Percentiles rank a stretch among this genome's conserved stretches.
Conservation (phyloP, 2,113 vertebrate genomes). For the Buteo buteo region DNA sequence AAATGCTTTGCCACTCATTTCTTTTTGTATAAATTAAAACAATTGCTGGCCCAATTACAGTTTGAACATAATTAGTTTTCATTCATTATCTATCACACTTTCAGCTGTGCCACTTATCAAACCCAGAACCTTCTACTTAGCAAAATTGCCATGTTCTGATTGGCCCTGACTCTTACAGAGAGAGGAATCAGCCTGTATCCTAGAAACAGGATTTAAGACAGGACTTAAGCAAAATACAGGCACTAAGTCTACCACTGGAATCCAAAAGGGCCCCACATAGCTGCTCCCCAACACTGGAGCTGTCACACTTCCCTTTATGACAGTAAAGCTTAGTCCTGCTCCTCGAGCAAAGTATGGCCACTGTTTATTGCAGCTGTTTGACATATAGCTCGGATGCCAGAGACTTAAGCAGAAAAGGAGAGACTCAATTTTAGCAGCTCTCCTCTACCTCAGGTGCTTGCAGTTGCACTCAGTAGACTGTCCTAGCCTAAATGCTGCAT, state of each 20-base stretch:
- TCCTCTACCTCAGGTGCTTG: neutral
- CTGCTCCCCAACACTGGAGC: neutral
- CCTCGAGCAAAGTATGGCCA: neutral
- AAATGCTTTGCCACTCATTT: neutral
- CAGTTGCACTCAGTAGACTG: neutral
- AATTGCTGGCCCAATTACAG: neutral
- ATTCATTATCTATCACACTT: neutral
- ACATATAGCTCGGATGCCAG: neutral
- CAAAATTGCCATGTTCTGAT: neutral
- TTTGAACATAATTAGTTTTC: neutral
- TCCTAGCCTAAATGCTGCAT: neutral
- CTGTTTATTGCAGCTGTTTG: fast-evolving
- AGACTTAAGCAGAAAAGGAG: neutral
- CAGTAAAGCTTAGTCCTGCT: fast-evolving
- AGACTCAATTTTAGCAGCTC: neutral
- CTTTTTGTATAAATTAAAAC: neutral
- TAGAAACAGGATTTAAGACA: neutral
- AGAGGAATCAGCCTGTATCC: neutral
- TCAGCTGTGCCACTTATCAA: neutral
- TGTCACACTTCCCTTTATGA: neutral
- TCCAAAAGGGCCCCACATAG: too few relatives aligned
- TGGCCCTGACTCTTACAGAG: neutral
- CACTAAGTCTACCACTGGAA: neutral
- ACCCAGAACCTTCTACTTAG: neutral
- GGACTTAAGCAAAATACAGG: neutral